phyloP scores from a whole-genome alignment of 35 echinoderm and acorn worm genomes.

The Heliocidaris erythrogramma region DNA sequence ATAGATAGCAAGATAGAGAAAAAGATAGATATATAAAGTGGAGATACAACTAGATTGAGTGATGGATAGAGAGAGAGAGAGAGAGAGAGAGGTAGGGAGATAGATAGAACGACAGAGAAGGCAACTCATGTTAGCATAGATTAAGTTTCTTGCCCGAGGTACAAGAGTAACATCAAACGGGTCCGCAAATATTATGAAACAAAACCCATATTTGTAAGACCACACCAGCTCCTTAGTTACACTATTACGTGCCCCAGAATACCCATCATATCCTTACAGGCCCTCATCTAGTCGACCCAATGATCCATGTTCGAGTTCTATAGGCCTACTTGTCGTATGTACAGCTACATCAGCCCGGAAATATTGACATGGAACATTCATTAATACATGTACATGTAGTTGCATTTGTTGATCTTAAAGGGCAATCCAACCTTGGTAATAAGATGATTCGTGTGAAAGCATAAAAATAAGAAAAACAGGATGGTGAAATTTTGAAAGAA shows the following conservation, averaged over 20 bases:
- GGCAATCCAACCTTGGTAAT: no score
- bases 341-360: no score
- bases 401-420: no score
- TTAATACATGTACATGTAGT: no score
- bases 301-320: neutral
- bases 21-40: neutral
- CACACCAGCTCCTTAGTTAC: neutral
- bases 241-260: neutral
- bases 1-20: neutral
- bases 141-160: neutral
- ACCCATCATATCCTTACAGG: neutral
- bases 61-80: neutral
- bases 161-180: neutral
- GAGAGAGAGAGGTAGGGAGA: neutral
- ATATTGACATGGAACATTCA: no score
- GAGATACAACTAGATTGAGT: neutral
- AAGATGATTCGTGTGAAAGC: no score
- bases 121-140: neutral
- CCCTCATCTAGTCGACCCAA: neutral
- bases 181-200: slow-evolving; percentile 10
- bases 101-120: neutral
- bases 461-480: no score
- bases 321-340: no score
- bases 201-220: slow-evolving; percentile 12
- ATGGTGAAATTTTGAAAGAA: no score